phyloP scores from a whole-genome alignment of 2,888 invertebrate species.

The Cenopis cana region DNA sequence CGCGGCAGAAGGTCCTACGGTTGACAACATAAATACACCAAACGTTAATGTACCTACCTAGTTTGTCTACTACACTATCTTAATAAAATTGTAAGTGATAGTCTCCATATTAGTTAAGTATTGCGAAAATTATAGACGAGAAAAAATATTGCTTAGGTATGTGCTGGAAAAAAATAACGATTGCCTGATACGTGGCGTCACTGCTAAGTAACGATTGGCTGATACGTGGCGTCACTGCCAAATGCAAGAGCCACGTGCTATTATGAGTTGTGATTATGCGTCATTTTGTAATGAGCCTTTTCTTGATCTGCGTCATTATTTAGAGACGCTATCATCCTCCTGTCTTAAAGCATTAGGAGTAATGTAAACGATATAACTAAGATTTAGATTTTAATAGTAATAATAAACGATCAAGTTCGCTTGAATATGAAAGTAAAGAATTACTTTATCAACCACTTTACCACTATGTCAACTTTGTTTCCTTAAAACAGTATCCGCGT shows the following conservation, averaged over 20 bases:
- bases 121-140: neutral
- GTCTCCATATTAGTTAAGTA: neutral
- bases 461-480: neutral
- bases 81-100: neutral
- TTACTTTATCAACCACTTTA: neutral
- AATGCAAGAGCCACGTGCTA: neutral
- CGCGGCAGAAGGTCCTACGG: neutral
- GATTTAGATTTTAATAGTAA: no score
- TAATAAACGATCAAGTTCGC: no score
- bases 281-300: neutral
- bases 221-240: neutral
- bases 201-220: no score
- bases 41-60: neutral
- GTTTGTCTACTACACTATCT: neutral
- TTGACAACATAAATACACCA: neutral
- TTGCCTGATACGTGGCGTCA: neutral
- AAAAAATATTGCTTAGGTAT: neutral
- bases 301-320: neutral
- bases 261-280: neutral
- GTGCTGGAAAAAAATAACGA: neutral
- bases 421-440: neutral
- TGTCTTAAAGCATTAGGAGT: no score
- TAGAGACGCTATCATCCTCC: no score
- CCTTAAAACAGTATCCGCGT: neutral
- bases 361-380: no score